Evolutionary conservation across 2,888 invertebrate genomes (phyloP), one percentile per base, ranked within the genome.

Genomic region (Thecophora atra): DNA sequence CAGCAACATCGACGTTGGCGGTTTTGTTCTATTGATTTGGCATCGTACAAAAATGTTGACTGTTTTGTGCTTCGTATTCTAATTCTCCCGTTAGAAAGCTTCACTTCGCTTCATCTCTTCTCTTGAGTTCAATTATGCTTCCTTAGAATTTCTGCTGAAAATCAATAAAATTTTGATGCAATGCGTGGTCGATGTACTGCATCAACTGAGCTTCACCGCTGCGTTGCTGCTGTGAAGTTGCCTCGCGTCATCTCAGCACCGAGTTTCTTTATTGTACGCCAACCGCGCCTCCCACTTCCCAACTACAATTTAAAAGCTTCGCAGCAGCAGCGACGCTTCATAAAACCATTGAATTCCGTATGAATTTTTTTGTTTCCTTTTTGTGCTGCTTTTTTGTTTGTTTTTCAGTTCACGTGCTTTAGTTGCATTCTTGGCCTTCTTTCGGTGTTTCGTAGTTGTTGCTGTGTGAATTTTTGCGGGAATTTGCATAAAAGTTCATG

Each of bases 121-220:
- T 54, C 11, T 2, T 17, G 5, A 52, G 6, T 54, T 54, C 30
- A 8, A 1, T 47, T 3, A 8, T 26, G 58, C 28, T 28, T 58
- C 58, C 7, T 58, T 58, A 13, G 26, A 2, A 26, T 24, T 58
- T 58, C 58, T 58, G 58, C 24, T 58, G 28, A 58, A 28, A 58
- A 58, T 58, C 58, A 24, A 58, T 58, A 28, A 58, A 58, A 26
- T 24, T 58, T 2, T 24, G 26, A 28, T 24, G 28, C 21, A 47
- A 15, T 47, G 11, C 15, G 13, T n/a, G n/a, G 4, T n/a, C 3
- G 6, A 47, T 58, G 58, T 28, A 26, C 15, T 11, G 24, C 58
- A 17, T 24, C 28, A 26, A 28, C 26, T 58, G 58, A 24, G 28
- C 26, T 56, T 13, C 44, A 44, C 8, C 44, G 13, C 44, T 13